These are phyloP conservation scores for Diploptera punctata DNA, from an alignment of 2,888 invertebrate genomes.

Conservation along the genomic window DNA sequence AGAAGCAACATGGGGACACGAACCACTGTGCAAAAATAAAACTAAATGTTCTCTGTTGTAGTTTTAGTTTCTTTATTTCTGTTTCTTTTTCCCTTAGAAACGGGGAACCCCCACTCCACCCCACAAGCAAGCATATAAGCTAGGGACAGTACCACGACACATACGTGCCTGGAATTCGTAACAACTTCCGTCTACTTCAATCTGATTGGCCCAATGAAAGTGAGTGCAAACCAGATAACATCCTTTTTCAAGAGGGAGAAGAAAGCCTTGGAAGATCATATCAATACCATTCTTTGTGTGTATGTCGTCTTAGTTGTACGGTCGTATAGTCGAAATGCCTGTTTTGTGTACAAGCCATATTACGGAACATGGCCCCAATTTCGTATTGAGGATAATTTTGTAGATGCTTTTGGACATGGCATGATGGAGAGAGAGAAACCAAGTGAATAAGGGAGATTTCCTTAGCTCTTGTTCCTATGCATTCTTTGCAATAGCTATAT, in stretches of 20 bases:
- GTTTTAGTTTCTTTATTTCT: constrained; percentile 13
- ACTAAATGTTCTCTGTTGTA: constrained; percentile 18
- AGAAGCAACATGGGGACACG: constrained; percentile 5
- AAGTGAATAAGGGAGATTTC: no score
- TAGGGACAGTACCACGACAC: constrained; percentile 7
- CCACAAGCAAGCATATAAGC: background rate
- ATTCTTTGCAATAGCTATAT: background rate
- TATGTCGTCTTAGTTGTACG: constrained; percentile 2
- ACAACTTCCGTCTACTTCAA: constrained; percentile 31
- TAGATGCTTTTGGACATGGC: background rate
- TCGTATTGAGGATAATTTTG: background rate
- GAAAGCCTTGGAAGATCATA: constrained; percentile 23
- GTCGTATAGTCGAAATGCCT: background rate
- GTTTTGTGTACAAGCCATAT: background rate
- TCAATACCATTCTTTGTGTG: constrained; percentile 15
- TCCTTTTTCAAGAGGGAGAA: background rate
- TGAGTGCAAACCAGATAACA: constrained; percentile 29
- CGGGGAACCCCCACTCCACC: background rate
- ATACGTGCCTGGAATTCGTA: constrained; percentile 27
- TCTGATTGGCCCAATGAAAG: constrained; percentile 31
- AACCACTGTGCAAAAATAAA: background rate
- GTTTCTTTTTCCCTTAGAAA: background rate
- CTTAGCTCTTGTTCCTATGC: background rate
- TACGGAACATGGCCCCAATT: background rate
- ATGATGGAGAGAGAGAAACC: background rate